Base-by-base conservation (phyloP, 2,888 invertebrate species). In the Nycteola revayana region DNA sequence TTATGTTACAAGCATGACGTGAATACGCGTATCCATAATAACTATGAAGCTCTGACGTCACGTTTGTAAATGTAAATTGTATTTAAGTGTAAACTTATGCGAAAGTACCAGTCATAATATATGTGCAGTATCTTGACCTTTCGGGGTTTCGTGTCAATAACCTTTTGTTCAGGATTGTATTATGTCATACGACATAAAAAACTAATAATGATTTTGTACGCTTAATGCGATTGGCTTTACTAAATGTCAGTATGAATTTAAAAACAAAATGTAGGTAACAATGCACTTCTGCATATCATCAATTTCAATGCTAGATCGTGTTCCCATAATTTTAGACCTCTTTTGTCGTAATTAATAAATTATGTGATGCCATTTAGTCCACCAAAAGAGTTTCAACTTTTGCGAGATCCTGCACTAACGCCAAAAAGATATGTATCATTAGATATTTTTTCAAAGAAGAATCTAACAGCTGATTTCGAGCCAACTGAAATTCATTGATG, bases 141-240 rank as follows among this genome's bases (percentile, higher is more conserved):
- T 79, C 51, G 36, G 51, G 44, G 45, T 66, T 62, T 48, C 66
- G 63, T 75, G 76, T 77, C 73, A 74, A 74, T 66, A 65, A 65
- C 70, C 75, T 54, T 56, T 41, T 36, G 30, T 29, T 36, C 51
- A 40, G 54, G 49, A 59, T 51, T 58, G 48, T 41, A 42, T 64
- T 64, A 62, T 66, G 51, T 61, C 60, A 65, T 46, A 49, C 32
- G 57, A 52, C 55, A 58, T 47, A 59, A 60, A 61, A 60, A 61
- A 49, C 52, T 51, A 63, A 60, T 60, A 60, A 60, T 52, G 44
- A 58, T 58, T 56, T 56, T 49, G 52, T 52, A 60, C 40, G 56
- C 45, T 25, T 48, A 60, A 56, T 46, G 28, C 30, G 57, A 56
- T 48, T 48, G 44, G 39, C 25, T 17, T 36, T 42, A 27, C 48